Percentiles rank a stretch among this genome's conserved stretches.
phyloP scores from a whole-genome alignment of 2,113 vertebrate species.

The Tyto alba region DNA sequence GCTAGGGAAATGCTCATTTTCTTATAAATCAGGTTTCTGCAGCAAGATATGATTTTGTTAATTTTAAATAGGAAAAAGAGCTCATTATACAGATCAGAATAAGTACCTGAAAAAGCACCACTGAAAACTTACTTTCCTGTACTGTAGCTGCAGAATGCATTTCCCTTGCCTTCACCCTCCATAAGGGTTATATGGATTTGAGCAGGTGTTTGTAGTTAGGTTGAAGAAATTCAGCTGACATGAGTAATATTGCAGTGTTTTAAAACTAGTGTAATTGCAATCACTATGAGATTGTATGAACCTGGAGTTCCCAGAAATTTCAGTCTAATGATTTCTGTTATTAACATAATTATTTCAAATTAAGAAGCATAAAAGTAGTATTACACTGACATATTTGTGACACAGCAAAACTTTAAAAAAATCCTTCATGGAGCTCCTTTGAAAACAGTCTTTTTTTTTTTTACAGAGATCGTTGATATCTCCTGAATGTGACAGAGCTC shows the following conservation, averaged over 20 bases:
- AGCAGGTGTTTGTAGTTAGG: not conserved
- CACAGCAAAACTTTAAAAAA: not conserved
- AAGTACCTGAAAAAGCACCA: rapidly evolving
- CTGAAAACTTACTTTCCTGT: rapidly evolving
- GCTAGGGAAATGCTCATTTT: not conserved
- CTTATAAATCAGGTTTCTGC: not conserved
- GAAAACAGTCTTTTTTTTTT: not conserved
- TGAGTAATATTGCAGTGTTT: not conserved
- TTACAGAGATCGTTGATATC: too few species aligned
- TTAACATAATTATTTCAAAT: not conserved
- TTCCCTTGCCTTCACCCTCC: not conserved
- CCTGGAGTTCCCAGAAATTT: not conserved
- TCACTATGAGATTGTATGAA: not conserved
- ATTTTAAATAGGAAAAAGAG: not conserved
- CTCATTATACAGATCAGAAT: not conserved
- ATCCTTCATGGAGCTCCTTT: not conserved
- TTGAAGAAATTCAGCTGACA: not conserved
- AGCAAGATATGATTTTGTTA: rapidly evolving
- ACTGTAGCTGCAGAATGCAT: rapidly evolving
- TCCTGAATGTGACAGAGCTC: not conserved
- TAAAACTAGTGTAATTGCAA: not conserved
- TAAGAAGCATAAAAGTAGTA: not conserved
- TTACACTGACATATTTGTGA: not conserved
- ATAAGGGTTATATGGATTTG: rapidly evolving
- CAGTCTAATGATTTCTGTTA: not conserved